Conservation (phyloP, 2,113 vertebrate genomes). For the Galemys pyrenaicus region DNA sequence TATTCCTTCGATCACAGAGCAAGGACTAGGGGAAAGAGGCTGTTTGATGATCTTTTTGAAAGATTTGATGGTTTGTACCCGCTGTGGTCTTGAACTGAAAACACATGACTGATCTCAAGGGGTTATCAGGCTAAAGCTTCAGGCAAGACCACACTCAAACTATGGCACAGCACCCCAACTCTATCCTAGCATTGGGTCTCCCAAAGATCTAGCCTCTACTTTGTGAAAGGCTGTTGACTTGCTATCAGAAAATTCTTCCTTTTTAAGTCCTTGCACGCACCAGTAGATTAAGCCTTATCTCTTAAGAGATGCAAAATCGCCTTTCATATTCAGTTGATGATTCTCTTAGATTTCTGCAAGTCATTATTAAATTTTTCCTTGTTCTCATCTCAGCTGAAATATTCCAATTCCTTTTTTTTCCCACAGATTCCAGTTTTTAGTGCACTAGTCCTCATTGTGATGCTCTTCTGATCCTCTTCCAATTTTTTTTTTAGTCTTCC, state of each 20-base stretch:
- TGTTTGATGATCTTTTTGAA: not conserved
- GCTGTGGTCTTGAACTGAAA: not conserved
- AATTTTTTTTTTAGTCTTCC: constrained; percentile 20
- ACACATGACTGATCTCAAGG: not conserved
- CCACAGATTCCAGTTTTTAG: constrained; percentile 2
- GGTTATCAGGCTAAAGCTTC: not conserved
- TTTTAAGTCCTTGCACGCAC: not conserved
- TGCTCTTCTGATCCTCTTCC: not conserved
- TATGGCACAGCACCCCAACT: not conserved
- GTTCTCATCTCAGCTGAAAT: not conserved
- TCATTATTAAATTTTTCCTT: not conserved
- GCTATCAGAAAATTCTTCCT: constrained; percentile 13
- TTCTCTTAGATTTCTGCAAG: not conserved
- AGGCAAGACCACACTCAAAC: not conserved
- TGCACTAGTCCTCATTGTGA: not conserved
- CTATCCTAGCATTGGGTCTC: not conserved
- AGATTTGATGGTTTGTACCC: not conserved
- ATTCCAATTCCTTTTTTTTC: not conserved
- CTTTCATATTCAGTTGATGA: not conserved
- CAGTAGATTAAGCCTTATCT: not conserved
- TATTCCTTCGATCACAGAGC: not conserved
- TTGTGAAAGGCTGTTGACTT: not conserved
- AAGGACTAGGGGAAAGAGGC: not conserved
- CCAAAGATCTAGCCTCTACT: not conserved
- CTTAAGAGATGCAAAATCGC: not conserved